Conservation (phyloP, 2,797 vertebrate genomes). For the Rallus crepitans region DNA sequence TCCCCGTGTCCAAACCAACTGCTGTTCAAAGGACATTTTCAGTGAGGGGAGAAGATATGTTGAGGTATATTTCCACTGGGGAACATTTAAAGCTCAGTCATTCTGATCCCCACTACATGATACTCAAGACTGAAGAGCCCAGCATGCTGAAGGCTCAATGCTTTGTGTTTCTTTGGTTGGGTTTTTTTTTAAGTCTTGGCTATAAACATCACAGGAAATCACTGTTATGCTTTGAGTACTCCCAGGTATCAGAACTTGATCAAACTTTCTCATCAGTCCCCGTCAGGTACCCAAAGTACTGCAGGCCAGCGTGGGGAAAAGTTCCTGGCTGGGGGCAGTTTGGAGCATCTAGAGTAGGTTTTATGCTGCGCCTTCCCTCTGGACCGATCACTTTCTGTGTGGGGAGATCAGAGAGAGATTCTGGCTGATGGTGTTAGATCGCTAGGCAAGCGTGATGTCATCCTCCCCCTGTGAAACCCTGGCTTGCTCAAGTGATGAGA, state of each 20-base stretch:
- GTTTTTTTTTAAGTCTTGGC: neutral
- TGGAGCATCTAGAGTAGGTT: neutral
- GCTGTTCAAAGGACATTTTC: neutral
- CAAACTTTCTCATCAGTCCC: neutral
- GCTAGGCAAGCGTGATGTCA: neutral
- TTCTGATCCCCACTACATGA: neutral
- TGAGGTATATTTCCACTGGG: neutral
- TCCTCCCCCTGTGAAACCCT: neutral
- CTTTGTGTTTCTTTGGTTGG: neutral
- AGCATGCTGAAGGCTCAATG: neutral
- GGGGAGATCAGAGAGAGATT: neutral
- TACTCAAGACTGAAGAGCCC: neutral
- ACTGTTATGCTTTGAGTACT: neutral
- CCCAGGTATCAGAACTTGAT: neutral
- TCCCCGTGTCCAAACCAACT: neutral
- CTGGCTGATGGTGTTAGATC: neutral
- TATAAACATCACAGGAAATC: neutral
- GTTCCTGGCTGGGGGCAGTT: neutral
- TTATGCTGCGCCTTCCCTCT: neutral
- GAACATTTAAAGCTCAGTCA: neutral
- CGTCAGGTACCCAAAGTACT: neutral
- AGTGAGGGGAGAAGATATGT: neutral
- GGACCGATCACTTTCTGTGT: neutral
- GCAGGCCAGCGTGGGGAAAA: neutral
- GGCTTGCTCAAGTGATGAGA: neutral